These are phyloP conservation scores for Neomorphus geoffroyi DNA, from an alignment of 2,797 vertebrate genomes.

Conservation along the genomic window DNA sequence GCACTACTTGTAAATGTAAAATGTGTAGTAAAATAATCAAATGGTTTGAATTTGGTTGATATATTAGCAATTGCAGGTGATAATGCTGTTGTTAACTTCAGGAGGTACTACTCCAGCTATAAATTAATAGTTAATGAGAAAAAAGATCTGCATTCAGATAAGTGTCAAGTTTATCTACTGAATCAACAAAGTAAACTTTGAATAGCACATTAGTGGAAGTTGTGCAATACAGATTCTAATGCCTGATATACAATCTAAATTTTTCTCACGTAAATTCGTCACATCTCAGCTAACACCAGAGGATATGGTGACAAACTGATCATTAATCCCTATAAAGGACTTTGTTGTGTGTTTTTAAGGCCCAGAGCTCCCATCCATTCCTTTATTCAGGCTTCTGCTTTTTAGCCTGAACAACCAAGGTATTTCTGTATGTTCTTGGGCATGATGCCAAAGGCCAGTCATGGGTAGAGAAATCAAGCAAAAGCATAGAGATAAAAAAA, in stretches of 20 bases:
- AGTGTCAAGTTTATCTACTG: neutral
- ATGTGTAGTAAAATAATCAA: neutral
- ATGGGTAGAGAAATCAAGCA: neutral
- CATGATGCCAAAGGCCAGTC: neutral
- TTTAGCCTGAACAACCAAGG: neutral
- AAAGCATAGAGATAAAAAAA: neutral
- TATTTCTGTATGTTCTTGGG: neutral
- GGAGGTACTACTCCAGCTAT: neutral
- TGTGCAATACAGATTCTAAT: neutral
- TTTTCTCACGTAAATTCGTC: neutral
- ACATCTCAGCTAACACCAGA: neutral
- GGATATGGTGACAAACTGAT: fast-evolving
- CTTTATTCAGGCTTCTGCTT: neutral
- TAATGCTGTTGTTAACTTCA: neutral
- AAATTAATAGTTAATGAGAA: neutral
- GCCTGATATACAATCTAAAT: neutral
- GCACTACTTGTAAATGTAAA: neutral
- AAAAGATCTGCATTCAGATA: neutral
- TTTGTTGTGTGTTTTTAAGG: neutral
- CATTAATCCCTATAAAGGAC: neutral
- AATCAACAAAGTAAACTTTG: neutral
- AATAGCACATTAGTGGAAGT: neutral
- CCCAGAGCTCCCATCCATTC: neutral
- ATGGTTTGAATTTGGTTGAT: neutral
- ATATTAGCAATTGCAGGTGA: neutral